Evolutionary conservation across 2,797 vertebrate species (phyloP), one percentile per base, ranked within the genome.

Genomic region (Sphaeramia orbicularis): DNA sequence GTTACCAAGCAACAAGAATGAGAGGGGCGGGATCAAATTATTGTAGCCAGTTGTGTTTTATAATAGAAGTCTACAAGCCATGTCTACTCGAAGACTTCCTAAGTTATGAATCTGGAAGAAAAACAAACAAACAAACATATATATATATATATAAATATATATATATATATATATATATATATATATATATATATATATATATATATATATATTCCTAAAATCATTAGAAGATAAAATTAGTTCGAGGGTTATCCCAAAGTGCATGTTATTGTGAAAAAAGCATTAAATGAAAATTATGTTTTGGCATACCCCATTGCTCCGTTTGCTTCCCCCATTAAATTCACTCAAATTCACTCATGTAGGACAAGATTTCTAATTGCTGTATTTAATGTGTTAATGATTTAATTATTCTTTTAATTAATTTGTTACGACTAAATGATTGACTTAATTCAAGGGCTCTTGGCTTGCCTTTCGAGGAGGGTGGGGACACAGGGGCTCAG

Each of bases 321-420:
- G 82, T 93, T 87, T 86, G 80, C 90, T 90, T 84, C 78, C 85
- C 78, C 83, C 90, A 93, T 93, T 89, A 94, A 91, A 92, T 91
- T 91, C 89, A 82, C 86, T 90, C 90, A 92, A 83, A 93, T 93
- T 93, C 90, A 89, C 74, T 93, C 91, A 93, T 94, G 93, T 93
- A 93, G 86, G 91, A 94, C 93, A 94, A 79, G 87, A 89, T 91
- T 92, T 93, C 89, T 94, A 94, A 94, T 93, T 93, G 91, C 91
- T 86, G 76, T 90, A 91, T 93, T 93, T 92, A 93, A 92, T 91
- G 89, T 92, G 91, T 92, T 94, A 94, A 94, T 94, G 92, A 93
- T 92, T 94, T 94, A 94, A 94, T 94, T 94, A 94, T 94, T 93
- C 88, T 95, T 94, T 93, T 92, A 93, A 94, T 94, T 93, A 92